Percentiles rank a stretch among this genome's conserved stretches.
Evolutionary conservation across 2,888 invertebrate species (phyloP).

Genomic region (Creontiades dilutus): DNA sequence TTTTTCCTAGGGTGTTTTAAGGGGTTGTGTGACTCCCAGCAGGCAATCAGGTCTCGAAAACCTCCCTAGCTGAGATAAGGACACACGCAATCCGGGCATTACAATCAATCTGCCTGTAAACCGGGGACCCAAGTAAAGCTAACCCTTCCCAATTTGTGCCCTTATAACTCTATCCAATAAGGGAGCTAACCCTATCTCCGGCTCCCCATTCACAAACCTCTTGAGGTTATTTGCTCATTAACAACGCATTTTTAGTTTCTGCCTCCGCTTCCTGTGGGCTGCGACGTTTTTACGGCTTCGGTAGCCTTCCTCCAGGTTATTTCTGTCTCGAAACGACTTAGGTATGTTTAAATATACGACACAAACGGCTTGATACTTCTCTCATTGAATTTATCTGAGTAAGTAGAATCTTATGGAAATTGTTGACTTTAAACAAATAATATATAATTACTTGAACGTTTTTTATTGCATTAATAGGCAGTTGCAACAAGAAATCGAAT

Average conservation of each 20-base stretch:
- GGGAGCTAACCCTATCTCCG: constrained; percentile 58
- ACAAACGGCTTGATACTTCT: too few relatives aligned
- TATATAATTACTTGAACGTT: too few relatives aligned
- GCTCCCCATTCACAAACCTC: constrained; percentile 34
- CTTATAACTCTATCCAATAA: constrained; percentile 73
- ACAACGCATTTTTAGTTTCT: constrained; percentile 42
- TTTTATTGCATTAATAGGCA: too few relatives aligned
- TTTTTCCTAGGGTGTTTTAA: constrained; percentile 64
- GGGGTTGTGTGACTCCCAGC: constrained; percentile 73
- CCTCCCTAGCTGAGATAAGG: constrained; percentile 60
- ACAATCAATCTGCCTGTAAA: constrained; percentile 73
- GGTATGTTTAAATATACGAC: too few relatives aligned
- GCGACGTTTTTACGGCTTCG: constrained; percentile 51
- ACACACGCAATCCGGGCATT: constrained; percentile 73
- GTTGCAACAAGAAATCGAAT: too few relatives aligned
- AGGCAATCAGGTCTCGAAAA: constrained; percentile 71
- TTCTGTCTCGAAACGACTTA: too few relatives aligned
- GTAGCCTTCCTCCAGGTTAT: too few relatives aligned
- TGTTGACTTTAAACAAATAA: too few relatives aligned
- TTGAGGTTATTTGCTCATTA: constrained; percentile 66
- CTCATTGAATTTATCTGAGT: too few relatives aligned
- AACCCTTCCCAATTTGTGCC: constrained; percentile 70
- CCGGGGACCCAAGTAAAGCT: constrained; percentile 52
- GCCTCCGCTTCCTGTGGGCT: constrained; percentile 6
- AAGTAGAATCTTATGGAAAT: too few relatives aligned